Evolutionary conservation across 1,140 invertebrate genomes (phyloP).

Genomic region (Mycetomoellerius zeteki): DNA sequence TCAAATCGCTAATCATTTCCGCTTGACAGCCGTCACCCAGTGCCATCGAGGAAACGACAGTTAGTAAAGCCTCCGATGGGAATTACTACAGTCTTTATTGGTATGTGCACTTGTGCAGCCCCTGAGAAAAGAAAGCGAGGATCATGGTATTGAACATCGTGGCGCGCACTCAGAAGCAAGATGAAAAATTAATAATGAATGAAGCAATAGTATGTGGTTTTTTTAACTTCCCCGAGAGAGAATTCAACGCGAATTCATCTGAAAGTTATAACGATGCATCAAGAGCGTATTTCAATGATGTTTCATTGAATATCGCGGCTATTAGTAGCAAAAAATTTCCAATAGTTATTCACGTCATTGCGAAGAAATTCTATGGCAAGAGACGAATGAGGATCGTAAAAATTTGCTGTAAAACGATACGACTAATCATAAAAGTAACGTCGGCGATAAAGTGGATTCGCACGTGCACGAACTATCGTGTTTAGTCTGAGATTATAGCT

Average conservation of each 20-base stretch:
- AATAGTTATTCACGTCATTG: neutral
- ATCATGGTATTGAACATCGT: neutral
- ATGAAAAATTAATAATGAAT: constrained; percentile 58
- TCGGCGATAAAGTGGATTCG: constrained; percentile 16
- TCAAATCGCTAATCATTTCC: constrained; percentile 34
- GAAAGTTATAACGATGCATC: constrained; percentile 11
- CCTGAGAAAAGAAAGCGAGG: neutral
- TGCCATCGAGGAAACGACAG: neutral
- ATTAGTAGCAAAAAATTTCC: neutral
- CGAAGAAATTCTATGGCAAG: neutral
- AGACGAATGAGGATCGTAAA: neutral
- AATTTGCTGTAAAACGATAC: neutral
- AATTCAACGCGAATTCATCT: neutral
- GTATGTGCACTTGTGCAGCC: neutral
- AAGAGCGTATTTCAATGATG: neutral
- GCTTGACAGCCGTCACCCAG: neutral
- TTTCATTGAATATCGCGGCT: neutral
- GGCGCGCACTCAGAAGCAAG: constrained; percentile 5
- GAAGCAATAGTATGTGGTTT: constrained; percentile 1
- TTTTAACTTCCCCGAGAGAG: neutral
- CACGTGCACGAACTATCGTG: constrained; percentile 18
- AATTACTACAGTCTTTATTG: constrained; percentile 42
- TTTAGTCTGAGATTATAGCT: constrained; percentile 9
- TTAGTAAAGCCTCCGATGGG: constrained; percentile 20
- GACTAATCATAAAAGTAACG: constrained; percentile 13